Percentiles rank a stretch among this genome's conserved stretches.
Evolutionary conservation across 2,797 vertebrate genomes (phyloP).

Genomic region (Ciconia nigra): DNA sequence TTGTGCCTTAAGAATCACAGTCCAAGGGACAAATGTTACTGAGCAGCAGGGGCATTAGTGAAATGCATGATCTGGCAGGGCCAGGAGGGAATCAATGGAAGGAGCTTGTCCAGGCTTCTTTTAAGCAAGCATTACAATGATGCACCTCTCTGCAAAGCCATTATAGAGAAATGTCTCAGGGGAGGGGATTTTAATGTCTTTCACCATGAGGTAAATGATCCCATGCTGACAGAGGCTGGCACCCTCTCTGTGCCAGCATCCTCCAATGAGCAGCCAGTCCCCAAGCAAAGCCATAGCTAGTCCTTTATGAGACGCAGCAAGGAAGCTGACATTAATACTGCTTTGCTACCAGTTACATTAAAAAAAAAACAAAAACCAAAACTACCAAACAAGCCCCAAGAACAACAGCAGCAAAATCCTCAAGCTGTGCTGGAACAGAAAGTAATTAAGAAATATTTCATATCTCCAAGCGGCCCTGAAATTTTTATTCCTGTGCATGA

Average conservation of each 20-base stretch:
- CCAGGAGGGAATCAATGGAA: neutral
- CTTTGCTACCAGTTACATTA: neutral
- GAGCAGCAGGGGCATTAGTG: neutral
- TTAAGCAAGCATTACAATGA: neutral
- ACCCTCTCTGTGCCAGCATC: neutral
- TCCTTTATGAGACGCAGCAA: neutral
- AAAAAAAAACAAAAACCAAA: neutral
- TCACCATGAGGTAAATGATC: conserved; percentile 16
- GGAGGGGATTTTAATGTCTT: conserved; percentile 20
- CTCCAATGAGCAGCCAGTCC: neutral
- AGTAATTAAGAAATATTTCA: conserved; percentile 65
- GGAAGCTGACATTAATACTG: neutral
- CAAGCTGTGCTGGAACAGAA: conserved; percentile 53
- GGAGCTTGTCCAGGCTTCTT: neutral
- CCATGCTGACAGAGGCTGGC: neutral
- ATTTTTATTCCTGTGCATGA: conserved; percentile 57
- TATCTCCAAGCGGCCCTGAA: conserved; percentile 53
- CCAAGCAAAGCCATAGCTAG: neutral
- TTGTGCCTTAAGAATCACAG: neutral
- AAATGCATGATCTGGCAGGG: neutral
- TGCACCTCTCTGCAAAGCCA: neutral
- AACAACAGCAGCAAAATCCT: conserved; percentile 37
- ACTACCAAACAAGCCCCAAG: neutral
- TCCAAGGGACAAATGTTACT: neutral
- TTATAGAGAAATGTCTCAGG: conserved; percentile 15